Base-by-base conservation (phyloP, 1,140 invertebrate genomes). In the Bombus confusus region DNA sequence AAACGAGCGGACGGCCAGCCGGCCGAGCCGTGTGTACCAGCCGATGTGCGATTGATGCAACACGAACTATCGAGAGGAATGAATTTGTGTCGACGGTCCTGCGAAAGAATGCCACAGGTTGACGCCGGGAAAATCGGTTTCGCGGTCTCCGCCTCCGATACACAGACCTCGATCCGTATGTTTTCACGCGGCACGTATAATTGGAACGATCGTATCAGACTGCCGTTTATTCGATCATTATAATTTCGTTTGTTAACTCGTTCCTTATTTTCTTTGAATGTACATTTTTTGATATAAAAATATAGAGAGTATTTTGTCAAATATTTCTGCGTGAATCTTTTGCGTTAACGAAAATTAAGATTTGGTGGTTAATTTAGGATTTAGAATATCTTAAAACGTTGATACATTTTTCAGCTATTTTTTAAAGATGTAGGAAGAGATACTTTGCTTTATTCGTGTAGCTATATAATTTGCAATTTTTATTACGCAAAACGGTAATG, bases 61-160 rank as follows among this genome's bases (percentile, higher is more conserved):
- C 80, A 77, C 57, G 74, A 90, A 88, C 89, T 90, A 91, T 86
- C 83, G 87, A 89, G 90, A 91, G 84, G 87, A 86, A 90, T 83
- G 88, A 90, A 89, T 90, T 85, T 80, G 83, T 80, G 84, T 90
- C 84, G 88, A 77, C 85, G 86, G 86, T 86, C 79, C 88, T 77
- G 86, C 83, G 82, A 88, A 87, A 91, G 87, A 89, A 87, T 80
- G 89, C 89, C 86, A 90, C 89, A 90, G 89, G 89, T 90, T 90
- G 89, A 90, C 79, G 72, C 88, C 83, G 83, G 90, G 82, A 79
- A 82, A 89, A 89, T 87, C 83, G 83, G 52, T 85, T 68, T 72
- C 76, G 52, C 52, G 66, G 76, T 47, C 76, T 31, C 80, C 57
- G 39, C 47, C 47, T 28, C 41, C 41, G 41, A 52, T 47, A 62